A percentile compares a stretch with the other conserved stretches of the same genome.
These are phyloP conservation scores for Drosophila limbata DNA, from an alignment of 2,888 invertebrate genomes.

Conservation along the genomic window DNA sequence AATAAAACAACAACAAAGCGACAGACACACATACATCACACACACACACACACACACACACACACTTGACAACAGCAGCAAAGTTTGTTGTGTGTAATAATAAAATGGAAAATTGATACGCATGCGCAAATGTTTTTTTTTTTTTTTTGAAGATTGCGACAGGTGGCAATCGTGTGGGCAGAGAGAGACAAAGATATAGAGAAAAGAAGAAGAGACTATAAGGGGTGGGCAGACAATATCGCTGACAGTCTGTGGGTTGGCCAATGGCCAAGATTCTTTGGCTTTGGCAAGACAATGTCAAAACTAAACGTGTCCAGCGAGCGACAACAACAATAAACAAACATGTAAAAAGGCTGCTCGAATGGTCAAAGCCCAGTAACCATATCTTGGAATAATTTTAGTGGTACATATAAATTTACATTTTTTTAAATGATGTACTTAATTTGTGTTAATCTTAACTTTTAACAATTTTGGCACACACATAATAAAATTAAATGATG, in stretches of 20 bases:
- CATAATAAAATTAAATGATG: too few relatives aligned
- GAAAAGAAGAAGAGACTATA: not conserved
- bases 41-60: conserved; percentile 38
- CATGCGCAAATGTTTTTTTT: conserved; percentile 63
- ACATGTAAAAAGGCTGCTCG: not conserved
- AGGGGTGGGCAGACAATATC: conserved; percentile 12
- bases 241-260: conserved; percentile 40
- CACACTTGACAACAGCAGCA: not conserved
- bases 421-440: too few relatives aligned
- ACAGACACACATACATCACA: conserved; percentile 9
- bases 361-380: not conserved
- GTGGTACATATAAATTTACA: too few relatives aligned
- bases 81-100: conserved; percentile 19
- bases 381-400: not conserved
- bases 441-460: too few relatives aligned
- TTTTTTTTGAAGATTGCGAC: conserved; percentile 45
- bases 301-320: conserved; percentile 71
- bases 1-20: conserved; percentile 12
- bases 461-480: too few relatives aligned
- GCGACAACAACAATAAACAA: conserved; percentile 8
- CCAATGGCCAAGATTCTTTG: conserved; percentile 69
- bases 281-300: conserved; percentile 77
- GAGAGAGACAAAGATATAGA: not conserved
- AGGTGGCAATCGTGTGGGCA: conserved; percentile 27
- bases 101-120: conserved; percentile 57